Conservation (phyloP, 2,888 invertebrate species). For the Caenorhabditis zanzibari region DNA sequence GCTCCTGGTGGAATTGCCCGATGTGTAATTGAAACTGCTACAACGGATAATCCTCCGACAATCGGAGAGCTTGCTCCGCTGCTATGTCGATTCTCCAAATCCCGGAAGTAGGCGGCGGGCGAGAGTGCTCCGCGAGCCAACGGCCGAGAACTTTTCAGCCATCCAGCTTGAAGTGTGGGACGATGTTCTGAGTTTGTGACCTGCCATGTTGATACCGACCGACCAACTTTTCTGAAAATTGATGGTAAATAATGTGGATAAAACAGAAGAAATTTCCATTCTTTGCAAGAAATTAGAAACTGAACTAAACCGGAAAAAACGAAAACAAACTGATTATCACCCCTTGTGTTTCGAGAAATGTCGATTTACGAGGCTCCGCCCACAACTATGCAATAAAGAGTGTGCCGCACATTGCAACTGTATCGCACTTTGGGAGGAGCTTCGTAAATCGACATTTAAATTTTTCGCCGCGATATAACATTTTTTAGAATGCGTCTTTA, state of each 20-base stretch:
- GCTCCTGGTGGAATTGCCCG: not conserved
- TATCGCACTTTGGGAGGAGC: too few relatives aligned
- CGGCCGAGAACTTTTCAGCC: slow-evolving; percentile 59
- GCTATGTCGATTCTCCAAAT: slow-evolving; percentile 50
- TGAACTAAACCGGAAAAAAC: too few relatives aligned
- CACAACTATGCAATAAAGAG: too few relatives aligned
- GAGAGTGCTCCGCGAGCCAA: slow-evolving; percentile 63
- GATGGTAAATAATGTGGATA: not conserved
- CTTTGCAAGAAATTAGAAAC: not conserved
- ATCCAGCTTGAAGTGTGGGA: slow-evolving; percentile 51
- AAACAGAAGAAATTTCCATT: not conserved
- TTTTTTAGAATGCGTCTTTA: too few relatives aligned
- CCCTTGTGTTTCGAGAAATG: too few relatives aligned
- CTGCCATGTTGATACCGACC: slow-evolving; percentile 55
- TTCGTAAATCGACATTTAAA: too few relatives aligned
- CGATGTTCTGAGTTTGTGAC: slow-evolving; percentile 56
- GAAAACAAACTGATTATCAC: too few relatives aligned
- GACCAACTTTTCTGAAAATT: slow-evolving; percentile 40
- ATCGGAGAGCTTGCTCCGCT: slow-evolving; percentile 34
- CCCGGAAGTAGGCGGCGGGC: slow-evolving; percentile 61
- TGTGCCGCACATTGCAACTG: too few relatives aligned
- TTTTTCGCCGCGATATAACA: too few relatives aligned
- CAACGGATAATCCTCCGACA: slow-evolving; percentile 33
- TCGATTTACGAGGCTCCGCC: too few relatives aligned
- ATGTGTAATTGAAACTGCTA: slow-evolving; percentile 30